Base-by-base conservation (phyloP, 2,888 invertebrate genomes). In the Melanostoma scalare region DNA sequence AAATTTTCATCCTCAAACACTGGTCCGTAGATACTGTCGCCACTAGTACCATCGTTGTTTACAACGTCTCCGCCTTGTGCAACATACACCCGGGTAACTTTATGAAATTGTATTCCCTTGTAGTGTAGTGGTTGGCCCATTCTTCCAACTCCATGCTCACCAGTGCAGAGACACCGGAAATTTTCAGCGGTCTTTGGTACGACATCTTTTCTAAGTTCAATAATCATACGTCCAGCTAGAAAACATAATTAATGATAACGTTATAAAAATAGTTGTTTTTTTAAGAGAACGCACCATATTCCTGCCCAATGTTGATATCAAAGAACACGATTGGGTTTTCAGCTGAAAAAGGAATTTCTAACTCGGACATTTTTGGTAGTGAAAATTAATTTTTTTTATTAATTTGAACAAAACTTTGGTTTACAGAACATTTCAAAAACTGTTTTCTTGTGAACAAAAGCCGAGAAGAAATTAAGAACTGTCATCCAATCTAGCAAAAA, bases 21-120 rank as follows among this genome's bases (percentile, higher is more conserved):
- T 9, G 93, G 93, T 6, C 98, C 99, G 90, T 98, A 99, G 87
- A 99, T 98, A 88, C 98, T 98, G 90, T 98, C 98, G 0, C 99
- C 98, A 46, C 96, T 94, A 2, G 95, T 94, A 0, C 99, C 99
- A 92, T 98, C 94, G 46, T 94, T 94, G 89, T 94, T 93, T 3
- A 94, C 92, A 77, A 96, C 93, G 89, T 96, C 96, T 4, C 96
- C 96, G 71, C 96, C 96, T 93, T 96, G 96, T 87, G 97, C 94
- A 95, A 98, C 97, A 91, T 97, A 98, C 87, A 96, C 95, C 35
- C 96, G 94, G 74, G 97, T 93, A 33, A 97, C 95, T 93, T 93
- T 95, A 89, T 97, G 97, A 91, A 99, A 97, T 72, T 93, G 92
- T 6, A 94, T 93, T 61, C 96, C 96, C 91, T 96, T 96, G 90